These are phyloP conservation scores for Cecropterus lyciades DNA, from an alignment of 1,140 invertebrate genomes.

Conservation along the genomic window DNA sequence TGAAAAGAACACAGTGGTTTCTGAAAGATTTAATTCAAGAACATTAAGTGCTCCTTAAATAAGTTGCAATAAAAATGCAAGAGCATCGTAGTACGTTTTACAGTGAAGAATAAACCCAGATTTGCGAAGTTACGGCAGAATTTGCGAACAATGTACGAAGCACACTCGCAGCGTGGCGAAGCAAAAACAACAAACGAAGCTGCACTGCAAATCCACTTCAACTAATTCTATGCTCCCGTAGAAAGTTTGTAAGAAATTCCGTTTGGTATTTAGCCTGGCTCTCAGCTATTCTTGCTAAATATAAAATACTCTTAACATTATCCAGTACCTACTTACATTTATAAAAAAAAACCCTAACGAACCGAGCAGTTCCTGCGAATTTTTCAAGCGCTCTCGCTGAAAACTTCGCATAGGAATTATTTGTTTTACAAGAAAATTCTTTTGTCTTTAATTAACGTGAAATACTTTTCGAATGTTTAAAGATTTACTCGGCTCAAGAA, in stretches of 20 bases:
- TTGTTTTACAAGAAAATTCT: conserved; percentile 31
- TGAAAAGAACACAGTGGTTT: no score
- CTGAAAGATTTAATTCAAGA: no score
- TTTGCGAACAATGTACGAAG: conserved; percentile 18
- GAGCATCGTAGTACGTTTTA: conserved; percentile 18
- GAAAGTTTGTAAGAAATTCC: conserved; percentile 46
- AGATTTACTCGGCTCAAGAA: conserved; percentile 10
- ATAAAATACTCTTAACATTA: conserved; percentile 37
- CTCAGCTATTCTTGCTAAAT: conserved; percentile 36
- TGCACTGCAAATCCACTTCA: conserved; percentile 39
- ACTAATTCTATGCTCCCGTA: conserved; percentile 43
- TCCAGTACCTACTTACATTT: conserved; percentile 32
- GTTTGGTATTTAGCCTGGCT: conserved; percentile 42
- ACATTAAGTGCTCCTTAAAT: conserved; percentile 4
- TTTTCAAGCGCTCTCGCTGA: conserved; percentile 28
- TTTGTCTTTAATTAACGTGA: conserved; percentile 29
- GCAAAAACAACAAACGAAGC: conserved; percentile 34
- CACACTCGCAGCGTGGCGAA: conserved; percentile 20
- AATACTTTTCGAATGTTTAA: conserved; percentile 32
- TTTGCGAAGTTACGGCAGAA: conserved; percentile 30
- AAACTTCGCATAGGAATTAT: conserved; percentile 32
- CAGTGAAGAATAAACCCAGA: conserved; percentile 28
- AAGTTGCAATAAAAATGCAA: conserved; percentile 13
- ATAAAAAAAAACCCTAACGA: conserved; percentile 33
- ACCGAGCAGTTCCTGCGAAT: conserved; percentile 27